phyloP scores from a whole-genome alignment of 1,140 invertebrate species.

The Telenomus remus region DNA sequence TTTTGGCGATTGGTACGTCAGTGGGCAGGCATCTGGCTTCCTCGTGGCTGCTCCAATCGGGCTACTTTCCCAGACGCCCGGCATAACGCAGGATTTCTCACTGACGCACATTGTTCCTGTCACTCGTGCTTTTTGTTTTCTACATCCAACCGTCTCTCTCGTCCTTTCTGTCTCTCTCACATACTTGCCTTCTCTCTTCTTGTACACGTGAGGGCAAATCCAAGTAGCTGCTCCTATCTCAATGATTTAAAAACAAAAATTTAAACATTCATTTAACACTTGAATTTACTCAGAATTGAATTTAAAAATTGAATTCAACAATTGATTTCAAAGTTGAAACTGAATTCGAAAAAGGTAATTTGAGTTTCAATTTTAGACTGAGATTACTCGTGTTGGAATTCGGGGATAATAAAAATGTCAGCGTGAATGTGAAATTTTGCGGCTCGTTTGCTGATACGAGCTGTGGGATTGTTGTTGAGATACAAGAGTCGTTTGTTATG shows the following conservation, averaged over 20 bases:
- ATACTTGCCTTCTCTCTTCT: slow-evolving; percentile 10
- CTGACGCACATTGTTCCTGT: slow-evolving; percentile 39
- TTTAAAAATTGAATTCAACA: no score
- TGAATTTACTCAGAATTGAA: no score
- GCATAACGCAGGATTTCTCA: slow-evolving; percentile 50
- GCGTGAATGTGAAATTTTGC: slow-evolving; percentile 15
- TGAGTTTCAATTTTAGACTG: no score
- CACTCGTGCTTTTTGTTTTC: slow-evolving; percentile 18
- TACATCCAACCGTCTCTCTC: background rate
- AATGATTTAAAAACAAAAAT: no score
- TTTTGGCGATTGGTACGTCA: slow-evolving; percentile 33
- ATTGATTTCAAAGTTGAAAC: background rate
- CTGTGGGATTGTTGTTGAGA: slow-evolving; percentile 1
- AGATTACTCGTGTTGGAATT: background rate
- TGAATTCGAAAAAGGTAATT: no score
- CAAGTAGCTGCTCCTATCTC: slow-evolving; percentile 46
- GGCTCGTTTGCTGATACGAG: slow-evolving; percentile 11
- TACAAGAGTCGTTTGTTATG: slow-evolving; percentile 9
- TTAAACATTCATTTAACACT: no score
- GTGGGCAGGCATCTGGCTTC: slow-evolving; percentile 28
- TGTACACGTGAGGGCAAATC: slow-evolving; percentile 40
- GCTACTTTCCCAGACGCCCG: slow-evolving; percentile 27
- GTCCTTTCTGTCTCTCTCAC: slow-evolving; percentile 2
- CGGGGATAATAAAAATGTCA: slow-evolving; percentile 6
- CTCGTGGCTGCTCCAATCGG: slow-evolving; percentile 27